phyloP scores from a whole-genome alignment of 2,888 invertebrate genomes.

The Caenorhabditis angaria region DNA sequence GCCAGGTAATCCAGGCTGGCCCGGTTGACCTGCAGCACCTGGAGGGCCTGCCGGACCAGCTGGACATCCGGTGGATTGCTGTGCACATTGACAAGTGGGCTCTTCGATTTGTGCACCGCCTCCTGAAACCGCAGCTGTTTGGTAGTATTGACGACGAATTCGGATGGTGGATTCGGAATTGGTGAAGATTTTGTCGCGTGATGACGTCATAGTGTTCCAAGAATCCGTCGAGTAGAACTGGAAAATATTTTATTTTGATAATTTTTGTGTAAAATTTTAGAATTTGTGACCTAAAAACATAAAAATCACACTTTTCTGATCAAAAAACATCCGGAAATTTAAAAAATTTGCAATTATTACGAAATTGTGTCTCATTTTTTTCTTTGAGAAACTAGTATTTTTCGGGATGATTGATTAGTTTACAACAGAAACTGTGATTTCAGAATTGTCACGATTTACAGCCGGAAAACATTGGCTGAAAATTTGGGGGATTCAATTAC shows the following conservation, averaged over 20 bases:
- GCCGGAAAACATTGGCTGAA: too few species aligned
- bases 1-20: constrained; percentile 19
- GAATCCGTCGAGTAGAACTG: constrained; percentile 34
- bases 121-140: constrained; percentile 8
- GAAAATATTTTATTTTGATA: background rate
- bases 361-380: too few species aligned
- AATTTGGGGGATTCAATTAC: too few species aligned
- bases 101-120: constrained; percentile 29
- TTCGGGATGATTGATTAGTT: too few species aligned
- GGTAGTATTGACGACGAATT: constrained; percentile 17
- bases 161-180: background rate
- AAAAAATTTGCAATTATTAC: too few species aligned
- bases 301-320: too few species aligned
- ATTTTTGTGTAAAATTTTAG: too few species aligned
- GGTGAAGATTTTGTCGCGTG: constrained; percentile 8
- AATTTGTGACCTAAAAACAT: too few species aligned
- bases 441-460: too few species aligned
- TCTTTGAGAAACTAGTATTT: too few species aligned
- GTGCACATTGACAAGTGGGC: constrained; percentile 31
- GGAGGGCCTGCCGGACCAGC: constrained; percentile 29
- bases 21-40: constrained; percentile 21
- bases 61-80: constrained; percentile 37
- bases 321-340: too few species aligned
- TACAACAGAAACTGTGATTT: too few species aligned
- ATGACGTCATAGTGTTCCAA: constrained; percentile 25